Evolutionary conservation across 2,797 vertebrate genomes (phyloP).

Genomic region (Dicrostonyx torquatus): DNA sequence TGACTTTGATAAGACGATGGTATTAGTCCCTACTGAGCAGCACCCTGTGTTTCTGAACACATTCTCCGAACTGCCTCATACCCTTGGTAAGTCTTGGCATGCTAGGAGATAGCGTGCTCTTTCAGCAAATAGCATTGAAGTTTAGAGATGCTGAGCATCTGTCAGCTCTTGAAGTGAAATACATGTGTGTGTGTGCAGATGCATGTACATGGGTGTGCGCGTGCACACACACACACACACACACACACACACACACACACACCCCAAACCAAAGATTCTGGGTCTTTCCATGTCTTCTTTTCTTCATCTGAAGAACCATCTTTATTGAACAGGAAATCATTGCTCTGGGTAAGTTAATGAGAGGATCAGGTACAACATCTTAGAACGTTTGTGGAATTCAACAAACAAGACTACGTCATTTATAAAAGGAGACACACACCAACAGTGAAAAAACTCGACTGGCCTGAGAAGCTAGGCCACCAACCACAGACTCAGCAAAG

Average conservation of each 20-base stretch:
- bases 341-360: neutral
- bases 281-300: neutral
- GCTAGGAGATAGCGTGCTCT: neutral
- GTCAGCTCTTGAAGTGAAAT: neutral
- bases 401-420: neutral
- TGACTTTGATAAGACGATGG: neutral
- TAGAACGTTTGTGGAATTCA: slow-evolving; percentile 16
- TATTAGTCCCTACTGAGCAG: neutral
- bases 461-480: slow-evolving; percentile 13
- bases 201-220: too few species aligned
- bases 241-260: neutral
- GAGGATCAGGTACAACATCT: slow-evolving; percentile 9
- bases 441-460: neutral
- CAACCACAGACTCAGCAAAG: neutral
- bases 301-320: slow-evolving; percentile 13
- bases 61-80: neutral
- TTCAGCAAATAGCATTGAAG: slow-evolving; percentile 19
- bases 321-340: neutral
- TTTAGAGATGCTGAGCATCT: neutral
- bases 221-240: neutral
- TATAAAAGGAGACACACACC: slow-evolving; percentile 38
- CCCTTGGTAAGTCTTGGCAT: neutral
- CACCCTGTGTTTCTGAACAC: neutral
- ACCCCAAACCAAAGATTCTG: neutral
- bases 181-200: neutral